phyloP scores from a whole-genome alignment of 2,113 vertebrate genomes.

The Aplodontia rufa region DNA sequence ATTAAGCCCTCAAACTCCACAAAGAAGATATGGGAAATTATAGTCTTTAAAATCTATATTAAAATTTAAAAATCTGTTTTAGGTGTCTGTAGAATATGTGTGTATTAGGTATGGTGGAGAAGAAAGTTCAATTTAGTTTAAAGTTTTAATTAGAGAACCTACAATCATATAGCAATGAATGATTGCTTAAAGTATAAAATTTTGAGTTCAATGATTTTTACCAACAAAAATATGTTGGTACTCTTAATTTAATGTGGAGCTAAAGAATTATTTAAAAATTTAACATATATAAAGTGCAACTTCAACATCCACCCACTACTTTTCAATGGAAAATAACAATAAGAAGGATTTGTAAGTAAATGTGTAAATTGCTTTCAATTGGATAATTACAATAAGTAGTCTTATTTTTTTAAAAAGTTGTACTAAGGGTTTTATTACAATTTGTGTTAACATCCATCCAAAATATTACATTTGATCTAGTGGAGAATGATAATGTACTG shows the following conservation, averaged over 20 bases:
- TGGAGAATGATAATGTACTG: neutral
- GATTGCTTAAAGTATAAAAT: neutral
- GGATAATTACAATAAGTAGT: slow-evolving; percentile 22
- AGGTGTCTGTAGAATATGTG: slow-evolving; percentile 43
- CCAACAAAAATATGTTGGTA: neutral
- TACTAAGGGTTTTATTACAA: neutral
- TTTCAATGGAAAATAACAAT: neutral
- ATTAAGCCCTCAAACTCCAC: slow-evolving; percentile 83
- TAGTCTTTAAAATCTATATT: slow-evolving; percentile 75
- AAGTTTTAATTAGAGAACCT: slow-evolving; percentile 66
- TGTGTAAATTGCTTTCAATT: slow-evolving; percentile 23
- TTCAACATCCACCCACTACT: neutral
- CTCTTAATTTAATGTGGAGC: slow-evolving; percentile 33
- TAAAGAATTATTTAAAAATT: slow-evolving; percentile 16
- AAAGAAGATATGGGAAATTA: slow-evolving; percentile 81
- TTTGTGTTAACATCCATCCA: neutral
- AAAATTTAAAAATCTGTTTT: slow-evolving; percentile 74
- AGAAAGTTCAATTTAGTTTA: slow-evolving; percentile 57
- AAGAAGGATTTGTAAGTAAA: neutral
- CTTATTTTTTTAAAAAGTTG: neutral
- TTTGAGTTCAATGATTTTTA: slow-evolving; percentile 36
- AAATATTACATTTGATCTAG: neutral
- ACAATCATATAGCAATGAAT: neutral
- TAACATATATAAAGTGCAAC: neutral
- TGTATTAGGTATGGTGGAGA: slow-evolving; percentile 57